These are phyloP conservation scores for Drosophila engyochracea DNA, from an alignment of 2,888 invertebrate genomes.

Conservation along the genomic window DNA sequence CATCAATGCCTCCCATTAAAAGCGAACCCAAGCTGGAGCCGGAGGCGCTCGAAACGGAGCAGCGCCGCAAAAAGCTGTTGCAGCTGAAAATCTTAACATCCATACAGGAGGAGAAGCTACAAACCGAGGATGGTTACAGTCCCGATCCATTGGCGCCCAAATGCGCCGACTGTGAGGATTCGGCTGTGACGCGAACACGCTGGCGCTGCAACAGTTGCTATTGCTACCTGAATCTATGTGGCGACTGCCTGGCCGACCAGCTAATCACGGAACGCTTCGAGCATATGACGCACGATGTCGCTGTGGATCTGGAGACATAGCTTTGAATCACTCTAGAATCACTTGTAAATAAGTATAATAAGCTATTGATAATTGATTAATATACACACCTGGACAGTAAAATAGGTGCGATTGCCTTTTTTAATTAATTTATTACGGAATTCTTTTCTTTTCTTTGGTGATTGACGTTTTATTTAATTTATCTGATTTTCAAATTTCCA, in stretches of 20 bases:
- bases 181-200: conserved; percentile 88
- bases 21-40: conserved; percentile 45
- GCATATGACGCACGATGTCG: conserved; percentile 80
- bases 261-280: conserved; percentile 81
- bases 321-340: neutral
- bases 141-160: conserved; percentile 82
- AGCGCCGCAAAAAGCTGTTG: conserved; percentile 54
- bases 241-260: conserved; percentile 88
- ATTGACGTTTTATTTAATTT: neutral
- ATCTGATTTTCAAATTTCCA: neutral
- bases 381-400: neutral
- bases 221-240: conserved; percentile 88
- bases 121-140: conserved; percentile 68
- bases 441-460: neutral
- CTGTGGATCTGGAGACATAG: conserved; percentile 53
- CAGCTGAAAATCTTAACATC: conserved; percentile 68
- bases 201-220: conserved; percentile 90
- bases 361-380: neutral
- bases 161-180: conserved; percentile 89
- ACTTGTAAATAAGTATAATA: neutral
- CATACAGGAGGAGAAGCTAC: conserved; percentile 70
- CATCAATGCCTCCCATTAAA: conserved; percentile 40
- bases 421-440: neutral
- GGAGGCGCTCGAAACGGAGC: conserved; percentile 41
- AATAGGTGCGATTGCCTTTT: neutral